Conservation (phyloP, 2,888 invertebrate species). For the Stratiomys singularior region DNA sequence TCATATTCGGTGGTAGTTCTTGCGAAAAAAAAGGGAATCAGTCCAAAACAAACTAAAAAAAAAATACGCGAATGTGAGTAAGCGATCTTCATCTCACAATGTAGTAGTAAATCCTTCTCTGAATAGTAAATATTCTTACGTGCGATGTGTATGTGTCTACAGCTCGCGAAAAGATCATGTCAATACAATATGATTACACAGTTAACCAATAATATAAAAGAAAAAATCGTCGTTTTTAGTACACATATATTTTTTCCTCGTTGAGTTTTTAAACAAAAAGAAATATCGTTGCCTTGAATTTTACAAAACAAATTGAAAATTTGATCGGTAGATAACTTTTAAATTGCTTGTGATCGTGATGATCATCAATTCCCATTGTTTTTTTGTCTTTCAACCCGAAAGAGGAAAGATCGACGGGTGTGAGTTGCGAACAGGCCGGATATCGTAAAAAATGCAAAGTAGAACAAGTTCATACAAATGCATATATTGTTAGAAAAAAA, state of each 20-base stretch:
- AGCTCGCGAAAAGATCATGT: conserved; percentile 7
- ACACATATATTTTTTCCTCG: conserved; percentile 27
- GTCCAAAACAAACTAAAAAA: too few relatives aligned
- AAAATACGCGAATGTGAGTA: neutral
- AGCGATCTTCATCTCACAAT: neutral
- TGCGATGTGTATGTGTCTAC: neutral
- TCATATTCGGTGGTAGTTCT: neutral
- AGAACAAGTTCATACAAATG: conserved; percentile 42
- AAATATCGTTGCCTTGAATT: conserved; percentile 35
- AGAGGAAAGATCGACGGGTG: neutral
- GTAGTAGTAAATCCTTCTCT: conserved; percentile 5
- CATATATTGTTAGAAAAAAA: conserved; percentile 49
- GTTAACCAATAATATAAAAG: conserved; percentile 38
- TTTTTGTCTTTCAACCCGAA: conserved; percentile 4
- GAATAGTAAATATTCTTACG: conserved; percentile 36
- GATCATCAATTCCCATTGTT: neutral
- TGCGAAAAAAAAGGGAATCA: too few relatives aligned
- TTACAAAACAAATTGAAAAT: conserved; percentile 17
- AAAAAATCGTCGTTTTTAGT: conserved; percentile 30
- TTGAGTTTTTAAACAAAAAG: conserved; percentile 19
- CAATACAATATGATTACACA: conserved; percentile 35
- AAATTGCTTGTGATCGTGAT: neutral
- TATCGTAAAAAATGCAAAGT: conserved; percentile 8
- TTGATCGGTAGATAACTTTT: neutral
- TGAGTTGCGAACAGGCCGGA: conserved; percentile 16